Base-by-base conservation (phyloP, 2,888 invertebrate species). In the Brachypalpus laphriformis region DNA sequence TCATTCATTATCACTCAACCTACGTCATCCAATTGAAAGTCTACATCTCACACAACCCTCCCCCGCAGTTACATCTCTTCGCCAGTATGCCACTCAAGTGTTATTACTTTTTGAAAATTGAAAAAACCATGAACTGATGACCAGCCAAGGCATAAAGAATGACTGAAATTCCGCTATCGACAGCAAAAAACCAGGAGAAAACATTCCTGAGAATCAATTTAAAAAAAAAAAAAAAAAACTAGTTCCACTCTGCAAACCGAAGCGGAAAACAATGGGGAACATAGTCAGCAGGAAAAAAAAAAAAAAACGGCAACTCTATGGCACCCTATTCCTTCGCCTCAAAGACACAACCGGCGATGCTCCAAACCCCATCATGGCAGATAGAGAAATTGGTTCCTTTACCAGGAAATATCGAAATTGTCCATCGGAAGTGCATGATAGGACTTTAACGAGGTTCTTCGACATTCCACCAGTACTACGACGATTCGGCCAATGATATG, bases 391-490 rank as follows among this genome's bases (percentile, higher is more conserved):
- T 81, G 66, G 61, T 85, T 85, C 66, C 71, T 76, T 45, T 81
- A 70, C 81, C 75, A 76, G 78, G 71, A 85, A 71, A 85, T 81
- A 85, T 85, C 81, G 75, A 66, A 78, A 85, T 76, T 81, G 85
- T 81, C 75, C 85, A 81, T 70, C 81, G 85, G 85, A 85, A 81
- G 81, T 66, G 71, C 76, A 81, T 81, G 85, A 85, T 85, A 76
- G 85, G 71, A 85, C 81, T 85, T 78, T 81, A 85, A 85, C 85
- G 76, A 85, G 81, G 66, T 81, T 81, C 76, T 81, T 81, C 65
- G 71, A 66, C 74, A 80, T 85, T 75, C 61, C 81, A 54, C 76
- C 37, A 37, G 57, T 37, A 40, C 57, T 42, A 54, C 45, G 18
- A 56, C 40, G 34, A 70, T 74, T 75, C 57, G 63, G 34, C 20